Base-by-base conservation (phyloP, 2,113 vertebrate genomes). In the Sebastes schlegelii region DNA sequence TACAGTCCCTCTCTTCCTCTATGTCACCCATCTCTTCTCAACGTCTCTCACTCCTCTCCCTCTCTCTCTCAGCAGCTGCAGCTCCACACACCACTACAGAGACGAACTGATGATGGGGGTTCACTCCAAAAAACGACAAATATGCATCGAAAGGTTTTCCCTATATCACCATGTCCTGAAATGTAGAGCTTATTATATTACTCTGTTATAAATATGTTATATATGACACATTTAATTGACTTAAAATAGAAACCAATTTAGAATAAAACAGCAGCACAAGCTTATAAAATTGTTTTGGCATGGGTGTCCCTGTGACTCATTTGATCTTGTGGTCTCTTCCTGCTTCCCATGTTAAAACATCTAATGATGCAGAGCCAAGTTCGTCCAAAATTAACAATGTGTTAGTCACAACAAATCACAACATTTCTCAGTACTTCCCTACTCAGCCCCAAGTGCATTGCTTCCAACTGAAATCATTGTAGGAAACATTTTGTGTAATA, bases 31-130 rank as follows among this genome's bases (percentile, higher is more conserved):
- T 66, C 58, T 49, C n/a, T 78, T 51, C n/a, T 45, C 48, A 55
- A 8, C 40, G 72, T 62, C 60, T 58, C 65, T 63, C 14, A 1
- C 67, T 12, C 26, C 46, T 45, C 60, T 43, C 65, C 16, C 17
- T 55, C 65, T 60, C 70, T 14, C 70, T 14, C 66, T 45, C 52
- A 46, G 52, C 71, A 77, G 76, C 75, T 80, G 77, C 19, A 54
- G 58, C 67, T 40, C 12, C 61, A 21, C 62, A 26, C 16, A 52
- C 10, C 19, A 12, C 43, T n/a, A 65, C 6, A 6, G 42, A 65
- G 13, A 26, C 12, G 9, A 3, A 60, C 7, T 34, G 34, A 34
- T 19, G 19, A 58, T 46, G 11, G 3, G 17, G 23, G 45, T 21
- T 78, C 17, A 6, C 26, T 60, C 21, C 11, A 34, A 42, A 49